Base-by-base conservation (phyloP, 2,888 invertebrate genomes). In the Limnephilus lunatus region DNA sequence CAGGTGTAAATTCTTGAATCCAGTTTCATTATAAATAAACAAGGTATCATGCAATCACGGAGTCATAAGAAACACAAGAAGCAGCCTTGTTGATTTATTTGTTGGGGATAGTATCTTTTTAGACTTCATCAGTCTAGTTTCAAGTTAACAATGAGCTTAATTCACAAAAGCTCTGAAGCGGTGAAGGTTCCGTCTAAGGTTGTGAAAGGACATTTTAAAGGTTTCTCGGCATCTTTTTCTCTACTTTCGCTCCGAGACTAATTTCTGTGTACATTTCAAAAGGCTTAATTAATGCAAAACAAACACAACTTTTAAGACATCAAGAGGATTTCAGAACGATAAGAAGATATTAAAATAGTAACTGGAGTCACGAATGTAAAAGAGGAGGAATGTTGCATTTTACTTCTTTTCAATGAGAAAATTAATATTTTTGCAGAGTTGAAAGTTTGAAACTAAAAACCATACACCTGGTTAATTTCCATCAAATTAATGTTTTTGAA, bases 111-210 rank as follows among this genome's bases (percentile, higher is more conserved):
- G 25, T 68, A 68, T 68, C 25, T 68, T 68, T n/a, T 14, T 44
- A 82, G 83, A 82, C 90, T 32, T 90, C 90, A 90, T 48, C 83
- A 83, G 82, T 83, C 83, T 48, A 53, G 81, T 82, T 90, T 25
- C 19, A 90, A 44, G 90, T 90, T 90, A 68, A 92, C 92, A 92
- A 92, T 92, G 88, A 83, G 90, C 92, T 92, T 92, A 92, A 92
- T 92, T 92, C 88, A 92, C 92, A 92, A 92, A 92, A 88, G 92
- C 86, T 44, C 80, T 86, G 85, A 80, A 85, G 53, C 82, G 68
- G 68, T 31, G 85, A 30, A 85, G 39, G 35, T 85, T 68, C 85
- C 48, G 35, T 39, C 87, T 81, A 48, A 86, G 81, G 81, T 48
- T 83, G 48, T 81, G 81, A 91, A 91, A 81, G 87, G 87, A 44